Base-by-base conservation (phyloP, 2,888 invertebrate species). In the Melinaea menophilus region DNA sequence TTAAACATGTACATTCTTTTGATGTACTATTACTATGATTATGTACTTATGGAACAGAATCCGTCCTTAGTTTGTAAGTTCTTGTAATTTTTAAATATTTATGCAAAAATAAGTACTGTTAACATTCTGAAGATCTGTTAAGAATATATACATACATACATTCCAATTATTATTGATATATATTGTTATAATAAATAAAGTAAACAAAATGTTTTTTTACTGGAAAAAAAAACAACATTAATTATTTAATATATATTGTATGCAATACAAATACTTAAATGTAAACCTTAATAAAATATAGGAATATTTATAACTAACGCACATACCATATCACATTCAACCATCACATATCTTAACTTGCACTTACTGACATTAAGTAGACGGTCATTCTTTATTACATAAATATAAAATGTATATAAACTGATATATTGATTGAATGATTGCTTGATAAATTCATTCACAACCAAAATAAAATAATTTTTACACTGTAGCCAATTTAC, bases 301-400 rank as follows among this genome's bases (percentile, higher is more conserved):
- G 85, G 86, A 87, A 86, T 88, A 86, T 84, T 66, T 66, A 68
- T 5, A 31, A 48, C 55, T 57, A 61, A 61, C 58, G 58, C 69
- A 71, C 73, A 76, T 72, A 78, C 74, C 82, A 75, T 89, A 89
- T 90, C 89, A 90, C 89, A 89, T 87, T 76, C 85, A 83, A 80
- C 79, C 88, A 90, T 90, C 89, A 89, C 82, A 81, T 76, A 71
- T 71, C 72, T 58, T 31, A 51, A 5, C 3, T 11, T 9, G 3
- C 11, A 31, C 57, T 59, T 59, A 60, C 55, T 62, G 63, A 65
- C 59, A 62, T 65, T 57, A 65, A 64, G 64, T 67, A 65, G 66
- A 61, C 65, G 58, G 59, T 56, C 56, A 58, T n/a, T 55, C 3
- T 9, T 31, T 11, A 51, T 51, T 9, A 37, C 47, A 45, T 37